Evolutionary conservation across 2,888 invertebrate species (phyloP).

Genomic region (Agelastica alni): DNA sequence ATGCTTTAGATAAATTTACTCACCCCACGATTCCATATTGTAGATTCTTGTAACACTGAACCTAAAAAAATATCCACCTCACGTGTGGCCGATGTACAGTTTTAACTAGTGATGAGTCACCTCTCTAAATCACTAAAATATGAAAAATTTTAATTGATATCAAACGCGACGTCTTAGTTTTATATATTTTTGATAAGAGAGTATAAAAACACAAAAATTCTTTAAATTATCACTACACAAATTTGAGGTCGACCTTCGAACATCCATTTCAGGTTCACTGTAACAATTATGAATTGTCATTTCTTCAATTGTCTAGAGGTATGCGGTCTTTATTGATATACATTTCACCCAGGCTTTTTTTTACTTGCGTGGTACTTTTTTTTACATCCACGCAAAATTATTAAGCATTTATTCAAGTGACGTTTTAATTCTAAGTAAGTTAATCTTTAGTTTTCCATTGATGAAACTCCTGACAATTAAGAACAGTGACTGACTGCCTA

Average conservation of each 20-base stretch:
- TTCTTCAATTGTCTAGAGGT: too few relatives aligned
- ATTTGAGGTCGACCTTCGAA: constrained; percentile 36
- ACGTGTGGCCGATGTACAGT: constrained; percentile 45
- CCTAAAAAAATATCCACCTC: constrained; percentile 41
- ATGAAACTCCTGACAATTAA: neutral
- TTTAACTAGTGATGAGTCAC: constrained; percentile 27
- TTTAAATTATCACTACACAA: constrained; percentile 36
- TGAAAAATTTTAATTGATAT: constrained; percentile 33
- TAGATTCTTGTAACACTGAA: constrained; percentile 39
- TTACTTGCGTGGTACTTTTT: too few relatives aligned
- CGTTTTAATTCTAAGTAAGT: neutral
- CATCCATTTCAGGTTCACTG: constrained; percentile 40
- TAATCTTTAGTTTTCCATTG: too few relatives aligned
- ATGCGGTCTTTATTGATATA: too few relatives aligned
- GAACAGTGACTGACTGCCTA: too few relatives aligned
- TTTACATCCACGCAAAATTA: too few relatives aligned
- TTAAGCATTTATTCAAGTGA: too few relatives aligned
- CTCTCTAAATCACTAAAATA: constrained; percentile 19
- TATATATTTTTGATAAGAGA: constrained; percentile 39
- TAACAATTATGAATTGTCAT: constrained; percentile 33
- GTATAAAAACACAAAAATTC: constrained; percentile 34
- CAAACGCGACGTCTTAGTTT: constrained; percentile 43
- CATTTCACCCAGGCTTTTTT: too few relatives aligned
- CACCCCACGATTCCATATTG: constrained; percentile 57
- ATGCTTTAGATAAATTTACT: constrained; percentile 27